phyloP scores from a whole-genome alignment of 53 echinoderm and acorn worm species.

The Paracentrotus lividus region DNA sequence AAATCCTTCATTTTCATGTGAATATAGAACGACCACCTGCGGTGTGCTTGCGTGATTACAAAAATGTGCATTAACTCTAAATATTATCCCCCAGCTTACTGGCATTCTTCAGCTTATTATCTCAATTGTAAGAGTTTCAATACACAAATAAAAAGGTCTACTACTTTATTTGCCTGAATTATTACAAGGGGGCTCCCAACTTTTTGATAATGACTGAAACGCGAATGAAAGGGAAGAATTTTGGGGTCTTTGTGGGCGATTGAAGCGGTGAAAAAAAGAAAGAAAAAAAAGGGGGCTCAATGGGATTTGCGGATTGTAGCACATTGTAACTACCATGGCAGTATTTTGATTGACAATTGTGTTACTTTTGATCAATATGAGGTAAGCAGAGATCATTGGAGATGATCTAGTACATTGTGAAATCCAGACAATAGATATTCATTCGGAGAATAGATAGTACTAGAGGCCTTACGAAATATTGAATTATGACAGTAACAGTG shows the following conservation, averaged over 20 bases:
- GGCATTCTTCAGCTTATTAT: conserved; percentile 53
- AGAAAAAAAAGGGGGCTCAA: conserved; percentile 27
- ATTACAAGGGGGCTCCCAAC: conserved; percentile 24
- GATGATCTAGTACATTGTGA: conserved; percentile 6
- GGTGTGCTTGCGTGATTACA: neutral
- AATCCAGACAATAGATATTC: neutral
- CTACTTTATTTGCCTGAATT: conserved; percentile 50
- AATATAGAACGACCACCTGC: conserved; percentile 45
- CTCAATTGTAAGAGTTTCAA: conserved; percentile 66
- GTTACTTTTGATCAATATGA: conserved; percentile 1
- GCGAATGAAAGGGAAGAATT: conserved; percentile 41
- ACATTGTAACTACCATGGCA: neutral
- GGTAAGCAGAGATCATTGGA: neutral
- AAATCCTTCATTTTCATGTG: neutral
- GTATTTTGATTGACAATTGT: conserved; percentile 64
- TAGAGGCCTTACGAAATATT: neutral
- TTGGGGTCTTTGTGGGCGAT: conserved; percentile 19
- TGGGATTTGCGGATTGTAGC: conserved; percentile 39
- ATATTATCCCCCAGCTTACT: neutral
- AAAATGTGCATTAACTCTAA: conserved; percentile 32
- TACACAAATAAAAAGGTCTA: conserved; percentile 43
- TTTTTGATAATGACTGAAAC: conserved; percentile 63
- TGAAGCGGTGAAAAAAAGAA: neutral
- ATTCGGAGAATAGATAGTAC: neutral
- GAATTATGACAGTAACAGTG: neutral